These are phyloP conservation scores for Rhingia campestris DNA, from an alignment of 2,888 invertebrate genomes.

Conservation along the genomic window DNA sequence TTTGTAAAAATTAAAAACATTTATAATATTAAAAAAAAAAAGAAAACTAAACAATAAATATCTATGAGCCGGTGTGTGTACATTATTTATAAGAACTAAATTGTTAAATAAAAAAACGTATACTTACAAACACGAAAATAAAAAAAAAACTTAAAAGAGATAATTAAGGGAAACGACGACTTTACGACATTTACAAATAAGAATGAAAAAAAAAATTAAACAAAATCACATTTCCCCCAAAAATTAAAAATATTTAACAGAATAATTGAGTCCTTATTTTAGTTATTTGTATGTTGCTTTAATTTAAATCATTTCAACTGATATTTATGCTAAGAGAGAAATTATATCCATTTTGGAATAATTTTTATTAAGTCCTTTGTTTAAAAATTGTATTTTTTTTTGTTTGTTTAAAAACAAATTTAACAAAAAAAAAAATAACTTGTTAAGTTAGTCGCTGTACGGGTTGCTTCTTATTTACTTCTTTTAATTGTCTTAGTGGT, in stretches of 20 bases:
- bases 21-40: slow-evolving; percentile 1
- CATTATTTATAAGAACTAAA: slow-evolving; percentile 55
- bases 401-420: slow-evolving; percentile 25
- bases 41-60: slow-evolving; percentile 72
- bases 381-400: slow-evolving; percentile 23
- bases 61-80: slow-evolving; percentile 62
- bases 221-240: slow-evolving; percentile 59
- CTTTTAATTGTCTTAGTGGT: slow-evolving; percentile 10
- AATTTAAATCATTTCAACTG: slow-evolving; percentile 6
- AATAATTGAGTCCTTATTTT: slow-evolving; percentile 39
- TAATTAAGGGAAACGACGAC: slow-evolving; percentile 46
- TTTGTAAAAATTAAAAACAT: slow-evolving; percentile 38
- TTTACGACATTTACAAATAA: slow-evolving; percentile 44
- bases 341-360: slow-evolving; percentile 29
- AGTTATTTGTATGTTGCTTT: slow-evolving; percentile 23
- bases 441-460: slow-evolving; percentile 57
- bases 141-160: slow-evolving; percentile 31
- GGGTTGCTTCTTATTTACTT: slow-evolving; percentile 22
- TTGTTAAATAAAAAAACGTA: slow-evolving; percentile 36
- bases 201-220: slow-evolving; percentile 15
- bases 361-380: slow-evolving; percentile 56
- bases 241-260: slow-evolving; percentile 38
- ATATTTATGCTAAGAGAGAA: slow-evolving; percentile 40
- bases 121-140: slow-evolving; percentile 29
- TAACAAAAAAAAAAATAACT: slow-evolving; percentile 35